Evolutionary conservation across 1,140 invertebrate species (phyloP).

Genomic region (Caenorhabditis remanei): DNA sequence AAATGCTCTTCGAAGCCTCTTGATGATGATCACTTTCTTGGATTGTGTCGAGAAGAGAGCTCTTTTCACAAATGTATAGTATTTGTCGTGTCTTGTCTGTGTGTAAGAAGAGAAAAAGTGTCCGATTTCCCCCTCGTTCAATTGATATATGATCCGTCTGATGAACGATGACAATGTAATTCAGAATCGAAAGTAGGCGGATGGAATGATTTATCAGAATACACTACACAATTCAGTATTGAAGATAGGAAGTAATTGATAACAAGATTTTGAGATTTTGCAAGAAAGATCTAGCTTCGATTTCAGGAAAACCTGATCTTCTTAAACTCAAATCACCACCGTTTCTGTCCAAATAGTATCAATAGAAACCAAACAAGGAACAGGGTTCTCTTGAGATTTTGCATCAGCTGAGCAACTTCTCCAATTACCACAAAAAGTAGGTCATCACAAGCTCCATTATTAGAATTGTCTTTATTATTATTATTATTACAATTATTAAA

Average conservation of each 20-base stretch:
- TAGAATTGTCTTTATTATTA: not conserved
- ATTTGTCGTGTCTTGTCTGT: conserved; percentile 35
- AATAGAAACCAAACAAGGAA: too few relatives aligned
- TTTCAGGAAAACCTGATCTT: too few relatives aligned
- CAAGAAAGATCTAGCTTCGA: too few relatives aligned
- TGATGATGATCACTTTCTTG: conserved; percentile 42
- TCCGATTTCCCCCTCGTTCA: conserved; percentile 49
- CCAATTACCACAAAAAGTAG: too few relatives aligned
- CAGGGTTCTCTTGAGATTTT: too few relatives aligned
- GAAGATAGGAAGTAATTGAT: too few relatives aligned
- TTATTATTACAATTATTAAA: not conserved
- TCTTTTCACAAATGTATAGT: conserved; percentile 44
- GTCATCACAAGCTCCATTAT: too few relatives aligned
- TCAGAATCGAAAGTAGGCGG: not conserved
- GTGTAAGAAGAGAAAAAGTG: conserved; percentile 24
- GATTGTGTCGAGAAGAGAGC: not conserved
- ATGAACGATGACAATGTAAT: conserved; percentile 12
- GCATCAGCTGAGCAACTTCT: too few relatives aligned
- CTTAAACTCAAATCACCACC: too few relatives aligned
- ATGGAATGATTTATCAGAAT: not conserved
- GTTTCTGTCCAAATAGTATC: too few relatives aligned
- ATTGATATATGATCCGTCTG: conserved; percentile 50
- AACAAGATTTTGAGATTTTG: too few relatives aligned
- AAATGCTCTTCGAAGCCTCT: not conserved
- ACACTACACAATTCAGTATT: not conserved